Base-by-base conservation (phyloP, 2,888 invertebrate genomes). In the Spodoptera exigua region DNA sequence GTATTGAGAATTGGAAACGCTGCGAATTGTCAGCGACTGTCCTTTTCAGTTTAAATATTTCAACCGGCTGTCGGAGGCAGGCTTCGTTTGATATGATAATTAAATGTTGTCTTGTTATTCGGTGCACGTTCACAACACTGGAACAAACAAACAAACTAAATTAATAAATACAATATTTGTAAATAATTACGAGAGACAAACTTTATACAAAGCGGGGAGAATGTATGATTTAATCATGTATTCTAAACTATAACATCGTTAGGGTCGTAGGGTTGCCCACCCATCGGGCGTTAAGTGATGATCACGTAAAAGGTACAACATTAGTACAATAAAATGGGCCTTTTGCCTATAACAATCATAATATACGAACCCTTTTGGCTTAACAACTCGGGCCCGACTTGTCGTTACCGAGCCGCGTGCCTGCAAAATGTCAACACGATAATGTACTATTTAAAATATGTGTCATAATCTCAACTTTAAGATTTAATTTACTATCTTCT, bases 341-440 rank as follows among this genome's bases (percentile, higher is more conserved):
- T 89, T 88, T 89, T 84, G 84, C 85, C 80, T 85, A 85, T 89
- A 89, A 89, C 89, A 88, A 90, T 89, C 87, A 89, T 91, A 89
- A 90, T 87, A 84, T 88, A 85, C 81, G 84, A 84, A 88, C 90
- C 90, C 89, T 89, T 89, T 87, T 74, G 77, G 72, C 77, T 76
- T 69, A 64, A 70, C 72, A 70, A 72, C 62, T 69, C 61, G 80
- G 84, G 84, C 14, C 71, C 80, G 74, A 76, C 82, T 76, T 83
- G 80, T 80, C 82, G 83, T 82, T 83, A 84, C 83, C 78, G 78
- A 77, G 78, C 74, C 57, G 68, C 74, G 73, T 70, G 78, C 78
- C 80, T 68, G 71, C 70, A 76, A 84, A 85, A 84, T 84, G 83
- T 85, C 84, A 84, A 86, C 83, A 82, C 78, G 77, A 83, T 87